Evolutionary conservation across 2,113 vertebrate genomes (phyloP), one percentile per base, ranked within the genome.

Genomic region (Salvelinus alpinus): DNA sequence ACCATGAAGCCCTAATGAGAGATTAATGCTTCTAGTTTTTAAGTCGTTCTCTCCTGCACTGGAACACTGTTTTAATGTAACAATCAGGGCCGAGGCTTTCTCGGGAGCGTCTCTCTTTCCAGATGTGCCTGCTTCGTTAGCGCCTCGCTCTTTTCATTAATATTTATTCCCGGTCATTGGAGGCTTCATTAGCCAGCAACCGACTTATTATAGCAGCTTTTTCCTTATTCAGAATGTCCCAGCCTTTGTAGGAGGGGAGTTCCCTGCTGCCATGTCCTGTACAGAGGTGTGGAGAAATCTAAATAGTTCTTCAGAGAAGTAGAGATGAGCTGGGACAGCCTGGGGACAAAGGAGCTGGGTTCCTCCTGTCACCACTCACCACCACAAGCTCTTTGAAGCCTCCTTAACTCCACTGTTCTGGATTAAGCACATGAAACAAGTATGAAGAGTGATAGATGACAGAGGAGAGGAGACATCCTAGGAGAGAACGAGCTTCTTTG

Each of bases 41-140:
- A 38, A 38, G 38, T 38, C 1, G 7, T 38, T 25, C 44, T 18
- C 66, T 64, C 59, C 59, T 20, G 51, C 74, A 20, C 22, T 73
- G 38, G 25, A 51, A 24, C 64, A 73, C 77, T n/a, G 20, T 82
- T 86, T 81, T 74, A 83, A 80, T 90, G 86, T 70, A 76, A 79
- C 84, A 83, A 59, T 79, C 68, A 25, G 48, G 14, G 48, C 13
- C 11, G 14, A 78, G 66, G 69, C 68, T 80, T 78, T 86, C 75
- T 76, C 44, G 24, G 69, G 76, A 81, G 81, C 48, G 4, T 78
- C 71, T 76, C 78, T 88, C 75, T 84, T 82, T 87, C 80, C 86
- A 81, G 73, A 91, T 82, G 82, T 88, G 86, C 85, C 85, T 73
- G 81, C 82, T 87, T 91, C 87, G 88, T 91, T 92, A 90, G 84